These are phyloP conservation scores for Coregonus suidteri DNA, from an alignment of 2,797 vertebrate species.

Conservation along the genomic window DNA sequence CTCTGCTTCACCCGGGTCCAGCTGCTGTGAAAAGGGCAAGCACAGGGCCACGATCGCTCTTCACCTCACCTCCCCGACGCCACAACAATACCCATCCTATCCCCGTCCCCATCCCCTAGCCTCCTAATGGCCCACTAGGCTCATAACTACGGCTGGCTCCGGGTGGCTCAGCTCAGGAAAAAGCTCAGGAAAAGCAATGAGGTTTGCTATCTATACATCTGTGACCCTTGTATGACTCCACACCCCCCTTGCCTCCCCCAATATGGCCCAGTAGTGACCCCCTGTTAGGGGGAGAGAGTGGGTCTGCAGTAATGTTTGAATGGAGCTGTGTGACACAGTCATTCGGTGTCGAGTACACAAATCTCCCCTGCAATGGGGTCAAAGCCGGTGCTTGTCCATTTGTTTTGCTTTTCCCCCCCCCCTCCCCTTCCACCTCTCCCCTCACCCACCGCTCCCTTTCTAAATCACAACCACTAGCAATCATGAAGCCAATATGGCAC, in stretches of 20 bases:
- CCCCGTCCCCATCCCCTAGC: conserved; percentile 49
- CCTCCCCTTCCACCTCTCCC: conserved; percentile 12
- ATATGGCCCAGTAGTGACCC: conserved; percentile 80
- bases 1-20: conserved; percentile 71
- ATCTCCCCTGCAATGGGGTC: conserved; percentile 70
- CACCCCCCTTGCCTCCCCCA: conserved; percentile 64
- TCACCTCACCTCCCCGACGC: conserved; percentile 54
- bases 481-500: conserved; percentile 54
- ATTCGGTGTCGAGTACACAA: conserved; percentile 68
- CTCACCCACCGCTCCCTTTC: conserved; percentile 21
- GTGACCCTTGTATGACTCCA: conserved; percentile 79
- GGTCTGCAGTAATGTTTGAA: conserved; percentile 65
- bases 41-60: conserved; percentile 66
- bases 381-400: conserved; percentile 70
- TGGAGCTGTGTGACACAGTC: conserved; percentile 66
- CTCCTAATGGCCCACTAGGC: conserved; percentile 62
- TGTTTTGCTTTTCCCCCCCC: conserved; percentile 53
- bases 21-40: conserved; percentile 75
- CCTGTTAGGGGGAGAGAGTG: conserved; percentile 66
- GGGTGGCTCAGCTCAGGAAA: conserved; percentile 55
- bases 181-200: conserved; percentile 62
- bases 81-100: conserved; percentile 19
- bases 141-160: conserved; percentile 62
- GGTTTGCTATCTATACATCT: conserved; percentile 77
- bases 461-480: conserved; percentile 64